Evolutionary conservation across 2,113 vertebrate genomes (phyloP).

Genomic region (Turnix velox): DNA sequence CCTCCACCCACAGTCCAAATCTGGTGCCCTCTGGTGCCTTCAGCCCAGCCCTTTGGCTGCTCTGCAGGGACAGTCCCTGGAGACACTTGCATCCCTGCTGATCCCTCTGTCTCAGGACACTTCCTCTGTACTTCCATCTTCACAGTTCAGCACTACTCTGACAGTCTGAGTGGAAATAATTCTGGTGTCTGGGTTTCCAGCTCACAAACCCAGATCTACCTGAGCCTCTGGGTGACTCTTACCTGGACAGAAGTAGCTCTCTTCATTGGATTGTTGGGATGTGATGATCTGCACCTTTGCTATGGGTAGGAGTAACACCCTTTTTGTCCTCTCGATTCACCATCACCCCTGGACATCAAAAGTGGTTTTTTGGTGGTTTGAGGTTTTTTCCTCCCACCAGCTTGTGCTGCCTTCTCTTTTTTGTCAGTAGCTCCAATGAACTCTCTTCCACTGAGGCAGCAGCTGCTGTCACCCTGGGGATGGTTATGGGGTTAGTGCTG

Average conservation of each 20-base stretch:
- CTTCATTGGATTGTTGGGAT: fast-evolving
- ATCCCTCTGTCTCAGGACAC: background rate
- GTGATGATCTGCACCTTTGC: background rate
- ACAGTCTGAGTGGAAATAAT: too few species aligned
- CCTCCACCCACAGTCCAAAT: background rate
- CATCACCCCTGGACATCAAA: background rate
- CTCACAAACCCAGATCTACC: fast-evolving
- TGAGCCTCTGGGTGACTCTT: background rate
- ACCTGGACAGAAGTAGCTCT: background rate
- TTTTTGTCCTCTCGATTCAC: background rate
- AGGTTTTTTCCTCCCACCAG: background rate
- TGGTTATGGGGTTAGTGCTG: background rate
- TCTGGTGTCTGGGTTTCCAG: background rate
- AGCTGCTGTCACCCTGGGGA: background rate
- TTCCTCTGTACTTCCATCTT: background rate
- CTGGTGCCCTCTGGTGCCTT: background rate
- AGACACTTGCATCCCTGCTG: background rate
- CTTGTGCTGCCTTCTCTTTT: background rate
- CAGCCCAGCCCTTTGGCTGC: background rate
- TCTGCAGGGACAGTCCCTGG: background rate
- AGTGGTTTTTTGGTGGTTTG: too few species aligned
- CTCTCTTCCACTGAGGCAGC: background rate
- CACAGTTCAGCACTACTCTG: background rate
- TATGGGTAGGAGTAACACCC: background rate
- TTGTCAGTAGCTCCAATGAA: background rate